These are phyloP conservation scores for Bucco capensis DNA, from an alignment of 2,113 vertebrate species.

Conservation along the genomic window DNA sequence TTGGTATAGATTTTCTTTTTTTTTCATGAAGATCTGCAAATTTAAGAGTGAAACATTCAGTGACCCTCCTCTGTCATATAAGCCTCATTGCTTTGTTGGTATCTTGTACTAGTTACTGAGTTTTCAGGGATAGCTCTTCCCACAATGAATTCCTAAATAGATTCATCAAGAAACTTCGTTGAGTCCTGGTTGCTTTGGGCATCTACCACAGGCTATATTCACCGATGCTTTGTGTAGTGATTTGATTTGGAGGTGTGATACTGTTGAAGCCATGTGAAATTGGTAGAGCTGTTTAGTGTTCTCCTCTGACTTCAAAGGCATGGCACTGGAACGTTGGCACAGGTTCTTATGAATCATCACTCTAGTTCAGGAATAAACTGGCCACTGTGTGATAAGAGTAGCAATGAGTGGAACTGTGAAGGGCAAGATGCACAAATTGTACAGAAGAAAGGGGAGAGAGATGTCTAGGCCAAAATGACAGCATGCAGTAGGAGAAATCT, in stretches of 20 bases:
- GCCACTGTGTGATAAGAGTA: not conserved
- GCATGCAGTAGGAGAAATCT: not conserved
- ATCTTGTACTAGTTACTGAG: not conserved
- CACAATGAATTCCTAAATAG: not conserved
- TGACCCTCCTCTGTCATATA: not conserved
- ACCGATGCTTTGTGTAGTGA: not conserved
- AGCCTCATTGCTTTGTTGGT: not conserved
- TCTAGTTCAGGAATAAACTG: not conserved
- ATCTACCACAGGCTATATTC: not conserved
- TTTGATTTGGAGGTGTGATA: not conserved
- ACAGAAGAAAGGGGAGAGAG: not conserved
- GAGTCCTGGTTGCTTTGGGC: not conserved
- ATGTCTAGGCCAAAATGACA: not conserved
- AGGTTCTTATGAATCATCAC: not conserved
- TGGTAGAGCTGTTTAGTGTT: not conserved
- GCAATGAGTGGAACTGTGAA: not conserved
- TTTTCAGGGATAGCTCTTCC: not conserved
- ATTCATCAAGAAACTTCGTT: not conserved
- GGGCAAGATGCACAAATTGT: not conserved
- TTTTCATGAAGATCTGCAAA: not conserved
- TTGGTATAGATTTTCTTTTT: not conserved
- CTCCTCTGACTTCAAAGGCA: not conserved
- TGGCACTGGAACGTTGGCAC: not conserved
- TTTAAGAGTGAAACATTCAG: not conserved
- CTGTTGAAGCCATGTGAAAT: not conserved